Percentiles rank a stretch among this genome's conserved stretches.
Conservation (phyloP, 1,140 invertebrate genomes). For the Calliphora vicina region DNA sequence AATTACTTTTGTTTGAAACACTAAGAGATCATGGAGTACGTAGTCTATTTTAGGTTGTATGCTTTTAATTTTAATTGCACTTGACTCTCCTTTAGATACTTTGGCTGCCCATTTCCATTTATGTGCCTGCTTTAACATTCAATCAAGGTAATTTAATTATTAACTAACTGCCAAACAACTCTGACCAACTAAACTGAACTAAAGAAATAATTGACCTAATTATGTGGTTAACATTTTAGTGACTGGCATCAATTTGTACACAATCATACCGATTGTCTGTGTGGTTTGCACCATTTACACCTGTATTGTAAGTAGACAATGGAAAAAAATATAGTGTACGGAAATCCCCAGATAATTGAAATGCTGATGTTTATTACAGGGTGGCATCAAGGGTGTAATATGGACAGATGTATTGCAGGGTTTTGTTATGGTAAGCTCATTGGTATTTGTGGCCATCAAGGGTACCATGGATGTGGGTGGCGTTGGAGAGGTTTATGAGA, state of each 20-base stretch:
- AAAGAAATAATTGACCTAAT: background rate
- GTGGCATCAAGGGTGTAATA: slow-evolving; percentile 85
- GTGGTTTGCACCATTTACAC: slow-evolving; percentile 85
- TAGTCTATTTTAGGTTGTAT: too few relatives aligned
- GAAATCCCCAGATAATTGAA: background rate
- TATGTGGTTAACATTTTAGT: slow-evolving; percentile 63
- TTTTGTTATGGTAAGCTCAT: slow-evolving; percentile 79
- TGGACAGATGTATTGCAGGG: slow-evolving; percentile 88
- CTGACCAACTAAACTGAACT: background rate
- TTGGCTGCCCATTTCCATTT: slow-evolving; percentile 77
- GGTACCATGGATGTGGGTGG: slow-evolving; percentile 84
- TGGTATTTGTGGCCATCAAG: slow-evolving; percentile 81
- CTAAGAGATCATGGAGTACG: too few relatives aligned
- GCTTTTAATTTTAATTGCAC: background rate
- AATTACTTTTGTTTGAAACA: too few relatives aligned
- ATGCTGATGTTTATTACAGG: slow-evolving; percentile 64
- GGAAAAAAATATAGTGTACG: background rate
- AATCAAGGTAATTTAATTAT: slow-evolving; percentile 69
- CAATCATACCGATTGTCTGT: slow-evolving; percentile 75
- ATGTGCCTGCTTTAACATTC: slow-evolving; percentile 82
- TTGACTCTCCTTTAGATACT: slow-evolving; percentile 62
- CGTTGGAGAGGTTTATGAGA: slow-evolving; percentile 72
- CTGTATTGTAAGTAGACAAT: slow-evolving; percentile 70
- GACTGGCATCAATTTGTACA: slow-evolving; percentile 74
- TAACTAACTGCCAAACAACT: too few relatives aligned